phyloP scores from a whole-genome alignment of 37 sponge, comb jelly and placozoan species.

The Chondrosia reniformis region DNA sequence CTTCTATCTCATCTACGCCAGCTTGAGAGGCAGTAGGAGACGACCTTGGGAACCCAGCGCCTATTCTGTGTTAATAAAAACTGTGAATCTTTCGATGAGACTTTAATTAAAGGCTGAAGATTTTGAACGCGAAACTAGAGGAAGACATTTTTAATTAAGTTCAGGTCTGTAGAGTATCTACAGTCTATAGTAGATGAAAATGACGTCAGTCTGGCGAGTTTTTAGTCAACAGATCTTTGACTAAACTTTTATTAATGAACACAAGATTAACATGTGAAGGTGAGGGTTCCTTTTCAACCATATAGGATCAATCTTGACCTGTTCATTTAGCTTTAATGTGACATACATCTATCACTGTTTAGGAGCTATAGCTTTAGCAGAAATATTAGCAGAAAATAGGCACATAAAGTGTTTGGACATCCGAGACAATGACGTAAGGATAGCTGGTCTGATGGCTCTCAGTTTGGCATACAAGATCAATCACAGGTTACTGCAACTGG shows the following conservation, averaged over 20 bases:
- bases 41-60: conserved; percentile 80
- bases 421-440: conserved; percentile 80
- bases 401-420: conserved; percentile 58
- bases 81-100: conserved; percentile 86
- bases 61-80: conserved; percentile 94
- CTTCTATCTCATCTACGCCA: conserved; percentile 48
- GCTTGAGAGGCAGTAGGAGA: conserved; percentile 46
- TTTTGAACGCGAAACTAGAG: no score
- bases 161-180: no score
- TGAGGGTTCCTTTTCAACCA: no score
- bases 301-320: no score
- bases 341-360: no score
- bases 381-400: conserved; percentile 75
- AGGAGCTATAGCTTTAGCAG: conserved; percentile 91
- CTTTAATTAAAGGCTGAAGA: conserved; percentile 88
- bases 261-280: conserved; percentile 76
- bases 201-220: no score
- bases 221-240: conserved; percentile 65
- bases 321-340: no score
- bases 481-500: conserved; percentile 46
- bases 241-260: conserved; percentile 53
- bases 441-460: conserved; percentile 88
- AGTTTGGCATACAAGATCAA: conserved; percentile 74
- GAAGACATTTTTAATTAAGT: no score
- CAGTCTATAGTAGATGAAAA: no score